Conservation (phyloP, 1,140 invertebrate species). For the Diorhabda sublineata region DNA sequence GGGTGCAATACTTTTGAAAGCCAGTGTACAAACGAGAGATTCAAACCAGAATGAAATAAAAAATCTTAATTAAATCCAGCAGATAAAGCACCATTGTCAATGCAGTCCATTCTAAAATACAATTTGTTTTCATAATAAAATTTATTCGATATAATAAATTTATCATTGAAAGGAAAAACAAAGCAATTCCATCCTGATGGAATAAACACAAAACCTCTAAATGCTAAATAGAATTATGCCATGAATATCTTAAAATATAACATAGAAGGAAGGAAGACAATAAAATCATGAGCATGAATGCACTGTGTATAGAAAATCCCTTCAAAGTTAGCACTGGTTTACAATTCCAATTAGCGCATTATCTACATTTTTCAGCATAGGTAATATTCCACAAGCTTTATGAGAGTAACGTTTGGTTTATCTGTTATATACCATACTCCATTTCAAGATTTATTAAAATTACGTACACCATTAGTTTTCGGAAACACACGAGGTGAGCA, state of each 20-base stretch:
- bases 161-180: constrained; percentile 2
- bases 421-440: too few relatives aligned
- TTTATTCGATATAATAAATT: constrained; percentile 1
- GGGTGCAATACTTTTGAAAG: too few relatives aligned
- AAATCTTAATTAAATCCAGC: neutral
- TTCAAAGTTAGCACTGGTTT: neutral
- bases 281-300: constrained; percentile 2
- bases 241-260: constrained; percentile 3
- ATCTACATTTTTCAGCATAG: neutral
- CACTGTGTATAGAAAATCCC: neutral
- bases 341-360: neutral
- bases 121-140: neutral
- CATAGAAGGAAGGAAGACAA: neutral
- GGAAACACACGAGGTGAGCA: too few relatives aligned
- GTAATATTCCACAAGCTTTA: too few relatives aligned
- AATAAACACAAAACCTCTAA: neutral
- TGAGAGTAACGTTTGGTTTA: too few relatives aligned
- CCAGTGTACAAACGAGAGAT: too few relatives aligned
- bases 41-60: too few relatives aligned
- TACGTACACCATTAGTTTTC: too few relatives aligned
- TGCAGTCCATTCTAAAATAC: neutral
- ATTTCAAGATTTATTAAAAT: too few relatives aligned
- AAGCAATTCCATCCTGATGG: neutral
- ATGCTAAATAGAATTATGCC: constrained; percentile 2
- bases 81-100: neutral